Percentiles rank a stretch among this genome's conserved stretches.
phyloP scores from a whole-genome alignment of 2,113 vertebrate species.

The Trichomycterus rosablanca region DNA sequence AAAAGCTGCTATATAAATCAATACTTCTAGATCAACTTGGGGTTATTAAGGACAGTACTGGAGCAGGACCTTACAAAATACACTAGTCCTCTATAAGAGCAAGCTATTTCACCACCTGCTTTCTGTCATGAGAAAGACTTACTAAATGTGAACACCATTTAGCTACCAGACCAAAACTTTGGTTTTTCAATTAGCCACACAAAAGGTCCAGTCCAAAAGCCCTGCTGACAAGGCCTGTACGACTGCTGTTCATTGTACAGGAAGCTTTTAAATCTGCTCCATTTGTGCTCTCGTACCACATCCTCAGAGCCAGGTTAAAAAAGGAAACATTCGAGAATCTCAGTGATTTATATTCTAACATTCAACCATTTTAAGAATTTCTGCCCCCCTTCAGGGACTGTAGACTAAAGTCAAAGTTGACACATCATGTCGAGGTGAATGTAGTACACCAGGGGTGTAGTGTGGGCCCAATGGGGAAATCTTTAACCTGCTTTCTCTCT shows the following conservation, averaged over 20 bases:
- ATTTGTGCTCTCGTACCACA: not conserved
- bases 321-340: not conserved
- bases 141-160: not conserved
- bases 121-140: no score
- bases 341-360: slow-evolving; percentile 20
- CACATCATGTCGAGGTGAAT: slow-evolving; percentile 26
- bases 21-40: no score
- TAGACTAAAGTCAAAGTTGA: slow-evolving; percentile 33
- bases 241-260: not conserved
- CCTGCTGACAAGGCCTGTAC: not conserved
- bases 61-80: no score
- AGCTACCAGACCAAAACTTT: not conserved
- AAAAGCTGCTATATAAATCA: no score
- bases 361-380: slow-evolving; percentile 3
- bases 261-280: not conserved
- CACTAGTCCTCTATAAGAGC: no score
- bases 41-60: no score
- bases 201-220: no score
- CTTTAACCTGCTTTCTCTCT: slow-evolving; percentile 22
- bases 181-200: not conserved
- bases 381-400: slow-evolving; percentile 4
- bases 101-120: not conserved
- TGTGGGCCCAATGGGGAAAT: slow-evolving; percentile 30
- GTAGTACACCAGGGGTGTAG: slow-evolving; percentile 5
- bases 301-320: not conserved